phyloP scores from a whole-genome alignment of 2,797 vertebrate species.

The Acrossocheilus wenchowensis region DNA sequence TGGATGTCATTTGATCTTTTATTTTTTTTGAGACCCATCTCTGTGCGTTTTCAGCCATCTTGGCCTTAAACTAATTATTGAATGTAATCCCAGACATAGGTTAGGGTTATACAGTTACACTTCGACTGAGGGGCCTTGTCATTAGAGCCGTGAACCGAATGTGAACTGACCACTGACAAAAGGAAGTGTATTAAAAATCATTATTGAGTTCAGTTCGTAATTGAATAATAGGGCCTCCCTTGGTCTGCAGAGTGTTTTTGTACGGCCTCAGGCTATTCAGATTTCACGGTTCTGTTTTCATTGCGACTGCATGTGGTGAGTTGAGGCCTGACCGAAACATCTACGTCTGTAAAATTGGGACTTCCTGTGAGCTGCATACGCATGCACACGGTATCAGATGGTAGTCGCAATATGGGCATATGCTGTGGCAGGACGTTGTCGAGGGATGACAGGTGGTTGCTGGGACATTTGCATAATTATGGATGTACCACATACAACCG shows the following conservation, averaged over 20 bases:
- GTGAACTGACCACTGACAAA: conserved; percentile 66
- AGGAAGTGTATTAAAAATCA: conserved; percentile 68
- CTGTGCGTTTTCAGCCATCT: conserved; percentile 37
- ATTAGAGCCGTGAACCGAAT: conserved; percentile 69
- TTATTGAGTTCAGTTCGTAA: conserved; percentile 71
- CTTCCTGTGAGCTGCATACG: conserved; percentile 45
- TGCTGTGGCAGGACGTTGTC: conserved; percentile 67
- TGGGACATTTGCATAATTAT: conserved; percentile 74
- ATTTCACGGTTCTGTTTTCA: conserved; percentile 23
- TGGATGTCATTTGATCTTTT: conserved; percentile 50
- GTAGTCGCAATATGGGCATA: conserved; percentile 65
- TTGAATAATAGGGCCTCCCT: conserved; percentile 61
- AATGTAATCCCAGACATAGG: conserved; percentile 62
- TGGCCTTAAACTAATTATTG: conserved; percentile 56
- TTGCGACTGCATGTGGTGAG: not conserved
- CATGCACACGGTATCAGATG: conserved; percentile 20
- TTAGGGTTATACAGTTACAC: conserved; percentile 53
- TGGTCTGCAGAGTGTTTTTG: conserved; percentile 42
- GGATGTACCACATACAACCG: conserved; percentile 63
- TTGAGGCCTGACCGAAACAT: conserved; percentile 3
- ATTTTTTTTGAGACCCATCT: not conserved
- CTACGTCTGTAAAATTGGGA: not conserved
- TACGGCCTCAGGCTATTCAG: conserved; percentile 23
- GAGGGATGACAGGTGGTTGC: conserved; percentile 74
- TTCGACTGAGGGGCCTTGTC: conserved; percentile 61